A percentile compares a stretch with the other conserved stretches of the same genome.
Evolutionary conservation across 2,113 vertebrate genomes (phyloP).

Genomic region (Ancistrus triradiatus): DNA sequence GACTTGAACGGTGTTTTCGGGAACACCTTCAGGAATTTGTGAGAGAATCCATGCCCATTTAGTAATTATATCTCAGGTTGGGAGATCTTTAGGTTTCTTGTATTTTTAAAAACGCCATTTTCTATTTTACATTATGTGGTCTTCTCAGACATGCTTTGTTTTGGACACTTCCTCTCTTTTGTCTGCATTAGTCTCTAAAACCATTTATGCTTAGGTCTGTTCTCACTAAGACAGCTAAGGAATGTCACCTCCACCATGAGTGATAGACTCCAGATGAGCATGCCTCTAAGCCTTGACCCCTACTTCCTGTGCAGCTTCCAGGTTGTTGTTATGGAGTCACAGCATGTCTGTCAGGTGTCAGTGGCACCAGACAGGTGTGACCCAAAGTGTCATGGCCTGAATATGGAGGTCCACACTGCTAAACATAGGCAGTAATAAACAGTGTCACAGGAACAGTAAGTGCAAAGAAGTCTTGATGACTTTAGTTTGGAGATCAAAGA

Average conservation of each 20-base stretch:
- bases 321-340: conserved; percentile 34
- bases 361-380: conserved; percentile 36
- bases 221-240: conserved; percentile 1
- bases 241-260: conserved; percentile 28
- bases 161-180: background rate
- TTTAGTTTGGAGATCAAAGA: too few species aligned
- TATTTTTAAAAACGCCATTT: too few species aligned
- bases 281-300: conserved; percentile 22
- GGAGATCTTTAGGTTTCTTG: conserved; percentile 13
- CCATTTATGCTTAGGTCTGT: background rate
- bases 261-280: conserved; percentile 30
- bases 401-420: conserved; percentile 32
- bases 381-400: conserved; percentile 12
- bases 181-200: background rate
- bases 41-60: too few species aligned
- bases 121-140: background rate
- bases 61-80: too few species aligned
- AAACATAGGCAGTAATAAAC: conserved; percentile 17
- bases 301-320: conserved; percentile 9
- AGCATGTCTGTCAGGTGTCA: conserved; percentile 39
- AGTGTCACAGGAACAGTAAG: conserved; percentile 30
- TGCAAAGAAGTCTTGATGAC: too few species aligned
- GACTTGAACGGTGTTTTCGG: too few species aligned
- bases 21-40: too few species aligned
- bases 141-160: too few species aligned